These are phyloP conservation scores for Apis laboriosa DNA, from an alignment of 1,140 invertebrate genomes.

Conservation along the genomic window DNA sequence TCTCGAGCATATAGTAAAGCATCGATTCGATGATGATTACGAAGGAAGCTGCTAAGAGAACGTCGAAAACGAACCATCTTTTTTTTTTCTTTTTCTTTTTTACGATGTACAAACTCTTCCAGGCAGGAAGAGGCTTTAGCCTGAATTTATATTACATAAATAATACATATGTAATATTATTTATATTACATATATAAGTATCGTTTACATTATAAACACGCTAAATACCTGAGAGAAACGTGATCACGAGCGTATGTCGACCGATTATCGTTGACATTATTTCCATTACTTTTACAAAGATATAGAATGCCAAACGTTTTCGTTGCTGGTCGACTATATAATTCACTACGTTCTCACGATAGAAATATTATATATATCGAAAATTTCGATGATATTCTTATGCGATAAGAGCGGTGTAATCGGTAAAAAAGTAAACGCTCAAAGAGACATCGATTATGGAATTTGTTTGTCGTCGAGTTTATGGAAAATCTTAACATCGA, in stretches of 20 bases:
- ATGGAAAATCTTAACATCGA: not conserved
- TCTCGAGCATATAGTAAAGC: conserved; percentile 4
- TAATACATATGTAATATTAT: not conserved
- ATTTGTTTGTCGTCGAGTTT: not conserved
- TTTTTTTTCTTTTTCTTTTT: not conserved
- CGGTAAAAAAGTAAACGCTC: conserved; percentile 50
- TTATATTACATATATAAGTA: conserved; percentile 42
- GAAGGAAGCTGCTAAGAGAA: conserved; percentile 31
- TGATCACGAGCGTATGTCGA: conserved; percentile 56
- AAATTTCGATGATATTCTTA: not conserved
- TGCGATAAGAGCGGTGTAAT: conserved; percentile 2
- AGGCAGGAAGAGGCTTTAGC: not conserved
- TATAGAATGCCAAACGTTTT: conserved; percentile 4
- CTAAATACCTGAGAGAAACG: conserved; percentile 64
- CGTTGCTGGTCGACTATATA: not conserved
- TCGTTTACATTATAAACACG: conserved; percentile 55
- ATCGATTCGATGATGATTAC: conserved; percentile 28
- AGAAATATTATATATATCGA: conserved; percentile 18
- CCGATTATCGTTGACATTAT: conserved; percentile 20
- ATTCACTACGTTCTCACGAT: conserved; percentile 4
- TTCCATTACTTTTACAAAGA: conserved; percentile 34
- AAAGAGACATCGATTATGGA: conserved; percentile 21
- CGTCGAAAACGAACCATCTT: conserved; percentile 15
- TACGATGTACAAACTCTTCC: conserved; percentile 38
- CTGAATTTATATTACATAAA: conserved; percentile 34